Evolutionary conservation across 2,888 invertebrate genomes (phyloP).

Genomic region (Thereva nobilitata): DNA sequence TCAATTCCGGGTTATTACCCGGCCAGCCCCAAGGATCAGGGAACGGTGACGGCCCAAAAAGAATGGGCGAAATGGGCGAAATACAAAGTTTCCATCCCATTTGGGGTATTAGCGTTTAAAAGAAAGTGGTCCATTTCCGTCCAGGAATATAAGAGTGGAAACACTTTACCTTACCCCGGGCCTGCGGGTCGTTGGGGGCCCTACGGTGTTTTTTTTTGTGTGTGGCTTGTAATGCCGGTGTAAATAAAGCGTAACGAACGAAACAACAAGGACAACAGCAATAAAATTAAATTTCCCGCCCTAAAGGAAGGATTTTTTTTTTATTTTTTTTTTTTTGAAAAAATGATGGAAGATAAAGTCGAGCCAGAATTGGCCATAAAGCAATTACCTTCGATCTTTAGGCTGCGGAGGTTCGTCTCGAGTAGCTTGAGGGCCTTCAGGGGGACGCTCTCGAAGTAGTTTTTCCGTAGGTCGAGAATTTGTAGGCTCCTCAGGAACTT

Average conservation of each 20-base stretch:
- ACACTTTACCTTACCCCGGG: too few species aligned
- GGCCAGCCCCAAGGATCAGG: neutral
- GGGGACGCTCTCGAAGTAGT: conserved; percentile 80
- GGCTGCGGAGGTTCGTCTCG: conserved; percentile 79
- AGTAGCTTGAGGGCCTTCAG: conserved; percentile 75
- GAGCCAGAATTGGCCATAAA: conserved; percentile 1
- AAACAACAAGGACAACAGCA: conserved; percentile 8
- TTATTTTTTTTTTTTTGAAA: neutral
- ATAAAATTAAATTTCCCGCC: neutral
- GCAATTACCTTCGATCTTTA: conserved; percentile 77
- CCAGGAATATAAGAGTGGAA: too few species aligned
- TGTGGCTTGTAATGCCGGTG: neutral
- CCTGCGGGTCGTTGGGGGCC: too few species aligned
- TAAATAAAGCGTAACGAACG: neutral
- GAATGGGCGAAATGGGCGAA: too few species aligned
- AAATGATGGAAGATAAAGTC: conserved; percentile 1
- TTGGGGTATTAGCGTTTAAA: too few species aligned
- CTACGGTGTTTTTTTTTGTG: too few species aligned
- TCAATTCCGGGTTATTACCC: too few species aligned
- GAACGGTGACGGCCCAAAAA: neutral
- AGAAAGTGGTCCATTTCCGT: too few species aligned
- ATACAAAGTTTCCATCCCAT: too few species aligned
- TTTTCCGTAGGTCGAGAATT: conserved; percentile 77
- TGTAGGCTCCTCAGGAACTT: conserved; percentile 74
- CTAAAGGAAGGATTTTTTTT: neutral